Conservation (phyloP, 2,888 invertebrate genomes). For the Meandrusa payeni region DNA sequence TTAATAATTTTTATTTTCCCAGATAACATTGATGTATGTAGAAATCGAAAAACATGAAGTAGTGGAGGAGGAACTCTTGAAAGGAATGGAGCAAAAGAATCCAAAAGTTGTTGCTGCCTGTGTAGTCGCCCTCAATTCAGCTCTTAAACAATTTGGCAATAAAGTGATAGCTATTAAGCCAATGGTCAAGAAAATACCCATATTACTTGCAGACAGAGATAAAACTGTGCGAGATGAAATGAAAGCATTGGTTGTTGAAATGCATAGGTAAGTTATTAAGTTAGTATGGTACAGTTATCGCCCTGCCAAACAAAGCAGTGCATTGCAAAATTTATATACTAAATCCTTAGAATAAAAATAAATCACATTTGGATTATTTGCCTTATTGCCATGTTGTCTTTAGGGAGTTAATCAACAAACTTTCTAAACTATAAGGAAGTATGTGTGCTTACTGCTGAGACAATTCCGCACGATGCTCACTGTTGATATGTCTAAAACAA, state of each 20-base stretch:
- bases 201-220: constrained; percentile 94
- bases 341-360: too few species aligned
- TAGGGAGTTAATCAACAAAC: too few species aligned
- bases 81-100: constrained; percentile 97
- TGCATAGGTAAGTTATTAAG: constrained; percentile 90
- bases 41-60: constrained; percentile 97
- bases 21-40: constrained; percentile 95
- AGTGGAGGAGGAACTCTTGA: constrained; percentile 93
- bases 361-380: too few species aligned
- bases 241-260: constrained; percentile 94
- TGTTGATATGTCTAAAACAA: too few species aligned
- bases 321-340: too few species aligned
- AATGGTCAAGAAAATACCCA: constrained; percentile 92
- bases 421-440: too few species aligned
- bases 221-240: constrained; percentile 95
- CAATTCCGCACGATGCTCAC: too few species aligned
- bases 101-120: constrained; percentile 96
- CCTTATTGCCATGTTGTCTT: too few species aligned
- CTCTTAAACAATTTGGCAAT: constrained; percentile 93
- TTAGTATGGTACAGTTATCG: too few species aligned
- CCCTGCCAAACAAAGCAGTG: too few species aligned
- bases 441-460: too few species aligned
- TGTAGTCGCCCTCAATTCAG: constrained; percentile 86
- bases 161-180: constrained; percentile 95
- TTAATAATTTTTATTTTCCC: constrained; percentile 53